Percentiles rank a stretch among this genome's conserved stretches.
Evolutionary conservation across 2,888 invertebrate species (phyloP).

Genomic region (Aphrophora alni): DNA sequence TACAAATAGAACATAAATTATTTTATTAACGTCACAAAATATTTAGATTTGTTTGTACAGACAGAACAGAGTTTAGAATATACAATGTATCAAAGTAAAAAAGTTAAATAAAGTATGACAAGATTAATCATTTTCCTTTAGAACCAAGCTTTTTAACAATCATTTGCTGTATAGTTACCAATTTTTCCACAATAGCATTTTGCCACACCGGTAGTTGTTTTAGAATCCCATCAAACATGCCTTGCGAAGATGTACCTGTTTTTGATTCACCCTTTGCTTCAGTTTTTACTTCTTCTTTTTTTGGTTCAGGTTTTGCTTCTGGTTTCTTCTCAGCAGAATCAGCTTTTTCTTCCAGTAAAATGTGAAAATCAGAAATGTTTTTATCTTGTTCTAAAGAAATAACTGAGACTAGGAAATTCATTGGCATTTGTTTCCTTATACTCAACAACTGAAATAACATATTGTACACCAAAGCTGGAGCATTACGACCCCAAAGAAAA

Average conservation of each 20-base stretch:
- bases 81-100: neutral
- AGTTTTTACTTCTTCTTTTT: neutral
- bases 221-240: neutral
- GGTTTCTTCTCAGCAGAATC: no score
- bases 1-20: neutral
- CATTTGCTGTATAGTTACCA: neutral
- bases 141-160: neutral
- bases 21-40: neutral
- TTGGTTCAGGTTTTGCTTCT: neutral
- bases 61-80: neutral
- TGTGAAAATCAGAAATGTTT: neutral
- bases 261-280: neutral
- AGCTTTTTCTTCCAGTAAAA: neutral
- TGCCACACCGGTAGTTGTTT: neutral
- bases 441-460: conserved; percentile 16
- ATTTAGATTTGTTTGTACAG: neutral
- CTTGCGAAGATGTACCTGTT: no score
- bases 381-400: neutral
- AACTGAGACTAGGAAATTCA: no score
- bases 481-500: conserved; percentile 62
- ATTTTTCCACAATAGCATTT: neutral
- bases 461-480: conserved; percentile 42
- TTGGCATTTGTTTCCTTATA: no score
- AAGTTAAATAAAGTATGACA: neutral
- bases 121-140: neutral